These are phyloP conservation scores for Drosophila sucinea DNA, from an alignment of 1,140 invertebrate species.

Conservation along the genomic window DNA sequence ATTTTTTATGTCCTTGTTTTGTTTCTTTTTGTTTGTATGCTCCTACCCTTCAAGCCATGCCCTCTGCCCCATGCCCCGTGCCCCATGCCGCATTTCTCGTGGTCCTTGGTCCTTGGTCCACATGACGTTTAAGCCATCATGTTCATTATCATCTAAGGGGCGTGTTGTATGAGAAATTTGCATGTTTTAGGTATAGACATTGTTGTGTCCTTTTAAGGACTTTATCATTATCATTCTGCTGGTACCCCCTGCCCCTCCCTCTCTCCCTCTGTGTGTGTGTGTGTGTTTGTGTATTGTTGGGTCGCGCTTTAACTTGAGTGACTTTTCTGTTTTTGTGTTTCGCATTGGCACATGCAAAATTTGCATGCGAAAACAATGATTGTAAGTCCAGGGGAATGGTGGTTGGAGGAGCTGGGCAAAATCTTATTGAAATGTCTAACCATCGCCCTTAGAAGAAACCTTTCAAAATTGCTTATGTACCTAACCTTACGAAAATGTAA, in stretches of 20 bases:
- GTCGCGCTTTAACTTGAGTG: slow-evolving; percentile 42
- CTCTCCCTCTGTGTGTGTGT: neutral
- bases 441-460: slow-evolving; percentile 39
- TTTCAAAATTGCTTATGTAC: slow-evolving; percentile 42
- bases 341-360: slow-evolving; percentile 55
- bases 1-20: slow-evolving; percentile 71
- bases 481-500: slow-evolving; percentile 57
- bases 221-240: slow-evolving; percentile 61
- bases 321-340: slow-evolving; percentile 62
- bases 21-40: slow-evolving; percentile 22
- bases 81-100: neutral
- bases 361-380: slow-evolving; percentile 76
- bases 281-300: slow-evolving; percentile 3
- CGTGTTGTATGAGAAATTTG: slow-evolving; percentile 56
- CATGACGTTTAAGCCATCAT: slow-evolving; percentile 23
- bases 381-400: slow-evolving; percentile 35
- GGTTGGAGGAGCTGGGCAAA: neutral
- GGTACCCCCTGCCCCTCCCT: neutral
- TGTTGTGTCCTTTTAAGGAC: slow-evolving; percentile 67
- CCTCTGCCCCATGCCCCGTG: no score
- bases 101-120: neutral
- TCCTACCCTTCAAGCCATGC: slow-evolving; percentile 19
- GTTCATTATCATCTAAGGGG: slow-evolving; percentile 66
- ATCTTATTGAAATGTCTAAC: slow-evolving; percentile 57
- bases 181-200: slow-evolving; percentile 50